Percentiles rank a stretch among this genome's conserved stretches.
Conservation (phyloP, 2,888 invertebrate genomes). For the Drosophila borborema region DNA sequence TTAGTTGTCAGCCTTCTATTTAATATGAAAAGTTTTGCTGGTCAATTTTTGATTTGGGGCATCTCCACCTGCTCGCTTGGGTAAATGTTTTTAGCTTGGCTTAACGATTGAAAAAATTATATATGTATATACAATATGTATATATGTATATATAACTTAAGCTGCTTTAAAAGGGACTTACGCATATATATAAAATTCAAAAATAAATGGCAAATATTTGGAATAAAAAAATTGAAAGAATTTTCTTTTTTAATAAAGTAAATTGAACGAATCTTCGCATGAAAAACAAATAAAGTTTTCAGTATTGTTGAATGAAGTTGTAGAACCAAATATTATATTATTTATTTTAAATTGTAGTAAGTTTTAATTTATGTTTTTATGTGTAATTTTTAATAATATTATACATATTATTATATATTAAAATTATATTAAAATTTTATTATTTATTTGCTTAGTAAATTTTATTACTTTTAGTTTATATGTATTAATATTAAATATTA, state of each 20-base stretch:
- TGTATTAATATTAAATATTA: not conserved
- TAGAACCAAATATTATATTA: no score
- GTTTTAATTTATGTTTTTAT: no score
- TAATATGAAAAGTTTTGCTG: conserved; percentile 63
- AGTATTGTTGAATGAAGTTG: no score
- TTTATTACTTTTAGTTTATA: no score
- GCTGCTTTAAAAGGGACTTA: not conserved
- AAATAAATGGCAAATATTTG: not conserved
- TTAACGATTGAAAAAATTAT: conserved; percentile 4
- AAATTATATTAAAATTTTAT: no score
- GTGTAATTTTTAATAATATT: not conserved
- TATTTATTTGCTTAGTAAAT: not conserved
- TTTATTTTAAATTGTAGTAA: no score
- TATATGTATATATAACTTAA: not conserved
- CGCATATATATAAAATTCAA: not conserved
- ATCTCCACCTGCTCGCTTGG: not conserved
- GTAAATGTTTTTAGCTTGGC: conserved; percentile 21
- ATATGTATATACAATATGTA: not conserved
- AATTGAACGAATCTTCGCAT: not conserved
- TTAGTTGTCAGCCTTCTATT: conserved; percentile 26
- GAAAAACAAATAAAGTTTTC: no score
- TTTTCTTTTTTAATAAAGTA: no score
- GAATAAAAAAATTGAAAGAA: not conserved
- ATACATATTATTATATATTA: not conserved
- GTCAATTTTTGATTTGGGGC: conserved; percentile 50